Evolutionary conservation across 2,113 vertebrate species (phyloP).

Genomic region (Colossoma macropomum): DNA sequence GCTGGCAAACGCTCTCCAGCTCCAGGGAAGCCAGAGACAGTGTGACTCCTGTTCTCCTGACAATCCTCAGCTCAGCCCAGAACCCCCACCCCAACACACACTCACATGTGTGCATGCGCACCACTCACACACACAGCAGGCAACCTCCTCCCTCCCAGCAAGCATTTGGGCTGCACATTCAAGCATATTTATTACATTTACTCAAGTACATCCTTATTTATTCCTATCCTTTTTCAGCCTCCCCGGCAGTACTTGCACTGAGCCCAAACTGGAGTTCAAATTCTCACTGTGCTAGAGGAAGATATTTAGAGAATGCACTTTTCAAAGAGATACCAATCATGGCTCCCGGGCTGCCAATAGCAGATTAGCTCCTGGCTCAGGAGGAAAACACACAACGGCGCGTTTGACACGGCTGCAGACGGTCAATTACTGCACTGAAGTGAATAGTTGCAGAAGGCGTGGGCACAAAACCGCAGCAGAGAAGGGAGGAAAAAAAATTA

Average conservation of each 20-base stretch:
- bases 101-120: constrained; percentile 20
- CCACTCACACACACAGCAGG: constrained; percentile 35
- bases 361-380: constrained; percentile 50
- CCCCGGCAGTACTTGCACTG: constrained; percentile 36
- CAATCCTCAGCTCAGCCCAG: constrained; percentile 66
- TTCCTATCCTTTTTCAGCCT: constrained; percentile 36
- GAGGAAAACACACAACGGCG: constrained; percentile 36
- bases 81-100: constrained; percentile 52
- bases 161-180: constrained; percentile 56
- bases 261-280: constrained; percentile 47
- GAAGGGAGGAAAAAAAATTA: background rate
- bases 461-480: background rate
- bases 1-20: constrained; percentile 72
- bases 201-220: constrained; percentile 61
- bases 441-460: constrained; percentile 14
- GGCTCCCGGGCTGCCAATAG: constrained; percentile 49
- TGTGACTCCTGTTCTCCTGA: constrained; percentile 60
- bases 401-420: constrained; percentile 38
- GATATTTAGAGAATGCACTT: constrained; percentile 60
- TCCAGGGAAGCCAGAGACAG: constrained; percentile 66
- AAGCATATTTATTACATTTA: constrained; percentile 61
- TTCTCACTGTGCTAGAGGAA: constrained; percentile 52
- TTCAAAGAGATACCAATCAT: constrained; percentile 55
- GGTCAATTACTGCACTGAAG: constrained; percentile 40
- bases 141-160: constrained; percentile 43